A percentile compares a stretch with the other conserved stretches of the same genome.
Conservation (phyloP, 2,113 vertebrate genomes). For the Odocoileus virginianus region DNA sequence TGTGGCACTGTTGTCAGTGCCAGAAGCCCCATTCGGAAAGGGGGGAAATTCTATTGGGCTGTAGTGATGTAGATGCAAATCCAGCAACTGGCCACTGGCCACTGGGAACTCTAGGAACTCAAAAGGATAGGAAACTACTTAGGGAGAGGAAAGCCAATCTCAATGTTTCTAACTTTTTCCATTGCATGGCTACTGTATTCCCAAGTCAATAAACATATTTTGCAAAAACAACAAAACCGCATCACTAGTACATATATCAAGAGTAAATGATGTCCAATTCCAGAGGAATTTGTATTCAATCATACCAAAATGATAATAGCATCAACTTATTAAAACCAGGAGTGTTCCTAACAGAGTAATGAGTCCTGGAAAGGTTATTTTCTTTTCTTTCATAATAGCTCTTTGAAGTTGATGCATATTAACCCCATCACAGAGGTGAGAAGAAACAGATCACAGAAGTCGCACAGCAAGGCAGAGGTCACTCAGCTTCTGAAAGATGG, state of each 20-base stretch:
- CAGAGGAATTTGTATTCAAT: background rate
- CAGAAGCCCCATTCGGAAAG: background rate
- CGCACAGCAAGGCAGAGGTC: background rate
- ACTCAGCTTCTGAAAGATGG: background rate
- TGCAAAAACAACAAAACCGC: background rate
- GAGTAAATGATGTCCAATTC: background rate
- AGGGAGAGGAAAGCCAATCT: background rate
- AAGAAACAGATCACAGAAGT: background rate
- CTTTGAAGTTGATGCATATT: background rate
- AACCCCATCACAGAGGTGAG: background rate
- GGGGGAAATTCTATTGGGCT: background rate
- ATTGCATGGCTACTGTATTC: background rate
- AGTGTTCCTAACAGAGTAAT: background rate
- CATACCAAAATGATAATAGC: background rate
- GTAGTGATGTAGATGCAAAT: background rate
- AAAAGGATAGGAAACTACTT: background rate
- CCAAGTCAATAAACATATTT: background rate
- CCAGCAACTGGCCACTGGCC: background rate
- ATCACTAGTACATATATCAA: background rate
- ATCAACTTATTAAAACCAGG: background rate
- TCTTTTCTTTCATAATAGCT: background rate
- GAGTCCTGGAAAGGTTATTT: background rate
- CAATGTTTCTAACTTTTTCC: background rate
- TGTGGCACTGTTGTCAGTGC: background rate
- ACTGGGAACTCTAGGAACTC: background rate